phyloP scores from a whole-genome alignment of 2,888 invertebrate species.

The Desoria tigrina region DNA sequence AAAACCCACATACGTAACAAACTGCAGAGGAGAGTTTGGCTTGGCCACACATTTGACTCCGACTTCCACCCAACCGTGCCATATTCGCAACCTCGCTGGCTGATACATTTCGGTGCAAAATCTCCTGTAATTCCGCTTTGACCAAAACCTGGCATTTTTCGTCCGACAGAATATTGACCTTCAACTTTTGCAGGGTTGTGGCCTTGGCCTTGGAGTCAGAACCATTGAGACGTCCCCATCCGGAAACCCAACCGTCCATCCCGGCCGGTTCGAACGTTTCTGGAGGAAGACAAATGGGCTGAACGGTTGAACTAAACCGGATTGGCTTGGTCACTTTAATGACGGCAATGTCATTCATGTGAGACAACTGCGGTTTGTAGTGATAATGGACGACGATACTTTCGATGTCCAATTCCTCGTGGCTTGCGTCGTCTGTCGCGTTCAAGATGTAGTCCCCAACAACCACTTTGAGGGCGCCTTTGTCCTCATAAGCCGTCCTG shows the following conservation, averaged over 20 bases:
- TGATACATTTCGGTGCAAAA: conserved; percentile 36
- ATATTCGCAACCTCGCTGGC: conserved; percentile 25
- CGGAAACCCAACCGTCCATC: conserved; percentile 24
- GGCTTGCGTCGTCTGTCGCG: conserved; percentile 41
- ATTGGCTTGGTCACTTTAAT: conserved; percentile 37
- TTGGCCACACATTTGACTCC: conserved; percentile 46
- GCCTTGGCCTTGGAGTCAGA: conserved; percentile 31
- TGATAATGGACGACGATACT: conserved; percentile 43
- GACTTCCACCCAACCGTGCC: conserved; percentile 40
- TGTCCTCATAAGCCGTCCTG: conserved; percentile 37
- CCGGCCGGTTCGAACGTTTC: conserved; percentile 29
- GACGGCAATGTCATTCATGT: conserved; percentile 50
- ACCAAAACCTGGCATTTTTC: conserved; percentile 41
- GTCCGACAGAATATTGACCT: conserved; percentile 41
- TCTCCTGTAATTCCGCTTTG: conserved; percentile 25
- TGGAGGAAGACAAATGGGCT: conserved; percentile 47
- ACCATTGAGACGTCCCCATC: conserved; percentile 46
- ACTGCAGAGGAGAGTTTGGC: conserved; percentile 41
- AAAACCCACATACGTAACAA: conserved; percentile 51
- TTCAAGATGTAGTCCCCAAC: conserved; percentile 46
- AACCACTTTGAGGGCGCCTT: conserved; percentile 37
- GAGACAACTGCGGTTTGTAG: conserved; percentile 47
- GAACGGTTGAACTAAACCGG: conserved; percentile 38
- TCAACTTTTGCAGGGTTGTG: conserved; percentile 42
- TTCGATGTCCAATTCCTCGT: conserved; percentile 40